Percentiles rank a stretch among this genome's conserved stretches.
Conservation (phyloP, 2,113 vertebrate species). For the Noturus placidus region DNA sequence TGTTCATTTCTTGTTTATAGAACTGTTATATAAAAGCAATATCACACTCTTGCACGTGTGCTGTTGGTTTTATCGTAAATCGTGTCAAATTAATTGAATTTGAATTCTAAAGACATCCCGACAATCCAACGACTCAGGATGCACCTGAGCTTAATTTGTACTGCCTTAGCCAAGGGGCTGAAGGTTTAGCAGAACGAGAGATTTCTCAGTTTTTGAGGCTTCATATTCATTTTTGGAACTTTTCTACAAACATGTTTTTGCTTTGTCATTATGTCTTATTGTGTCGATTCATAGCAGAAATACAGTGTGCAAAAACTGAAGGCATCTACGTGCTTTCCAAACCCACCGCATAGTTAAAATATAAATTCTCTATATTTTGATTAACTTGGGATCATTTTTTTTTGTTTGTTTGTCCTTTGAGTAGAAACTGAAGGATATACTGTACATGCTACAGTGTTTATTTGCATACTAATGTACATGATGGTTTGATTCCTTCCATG, state of each 20-base stretch:
- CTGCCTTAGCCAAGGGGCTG: not conserved
- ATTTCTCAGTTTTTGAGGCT: not conserved
- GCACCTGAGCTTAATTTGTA: not conserved
- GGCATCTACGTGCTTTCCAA: not conserved
- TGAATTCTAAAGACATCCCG: not conserved
- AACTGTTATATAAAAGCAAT: not conserved
- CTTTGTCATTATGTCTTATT: not conserved
- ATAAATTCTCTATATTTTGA: not conserved
- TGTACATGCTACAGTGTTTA: slow-evolving; percentile 15
- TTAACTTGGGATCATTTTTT: not conserved
- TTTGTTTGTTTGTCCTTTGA: not conserved
- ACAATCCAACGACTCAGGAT: not conserved
- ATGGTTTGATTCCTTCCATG: slow-evolving; percentile 11
- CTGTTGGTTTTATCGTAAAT: not conserved
- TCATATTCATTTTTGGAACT: not conserved
- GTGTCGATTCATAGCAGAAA: not conserved
- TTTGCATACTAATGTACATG: slow-evolving; percentile 4
- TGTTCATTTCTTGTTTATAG: not conserved
- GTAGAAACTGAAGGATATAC: not conserved
- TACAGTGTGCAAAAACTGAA: not conserved
- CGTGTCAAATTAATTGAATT: not conserved
- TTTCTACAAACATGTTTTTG: not conserved
- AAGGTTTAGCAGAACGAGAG: not conserved
- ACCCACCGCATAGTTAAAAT: not conserved
- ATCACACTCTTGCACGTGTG: not conserved